phyloP scores from a whole-genome alignment of 64 coral and sea anemone species.

The Porites australiensis region DNA sequence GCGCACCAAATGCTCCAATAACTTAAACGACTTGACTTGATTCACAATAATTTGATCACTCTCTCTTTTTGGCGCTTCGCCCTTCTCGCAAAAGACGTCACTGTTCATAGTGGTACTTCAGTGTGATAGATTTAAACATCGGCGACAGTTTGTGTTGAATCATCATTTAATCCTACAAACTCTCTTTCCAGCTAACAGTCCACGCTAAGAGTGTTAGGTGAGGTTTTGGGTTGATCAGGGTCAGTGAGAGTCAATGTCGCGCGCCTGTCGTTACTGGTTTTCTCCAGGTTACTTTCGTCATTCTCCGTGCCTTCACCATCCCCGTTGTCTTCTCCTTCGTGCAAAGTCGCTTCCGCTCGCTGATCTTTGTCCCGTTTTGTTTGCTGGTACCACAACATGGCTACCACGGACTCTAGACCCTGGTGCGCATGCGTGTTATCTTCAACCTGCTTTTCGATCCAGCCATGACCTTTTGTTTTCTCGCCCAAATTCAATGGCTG shows the following conservation, averaged over 20 bases:
- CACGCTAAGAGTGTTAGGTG: slow-evolving; percentile 32
- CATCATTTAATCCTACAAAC: not conserved
- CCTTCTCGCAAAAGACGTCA: not conserved
- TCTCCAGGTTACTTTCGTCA: slow-evolving; percentile 13
- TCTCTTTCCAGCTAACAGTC: not conserved
- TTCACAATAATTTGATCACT: not conserved
- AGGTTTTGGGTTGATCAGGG: slow-evolving; percentile 5
- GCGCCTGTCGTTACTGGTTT: not conserved
- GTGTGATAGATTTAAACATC: not conserved
- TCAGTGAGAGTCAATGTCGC: not conserved
- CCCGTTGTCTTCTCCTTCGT: slow-evolving; percentile 29
- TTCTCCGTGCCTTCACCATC: not conserved
- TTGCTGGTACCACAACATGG: slow-evolving; percentile 91
- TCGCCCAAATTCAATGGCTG: slow-evolving; percentile 65
- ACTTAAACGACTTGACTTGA: slow-evolving; percentile 8
- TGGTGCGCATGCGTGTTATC: slow-evolving; percentile 44
- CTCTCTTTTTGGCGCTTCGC: not conserved
- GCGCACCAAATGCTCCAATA: slow-evolving; percentile 8
- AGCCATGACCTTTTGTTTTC: slow-evolving; percentile 64
- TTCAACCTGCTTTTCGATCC: slow-evolving; percentile 82
- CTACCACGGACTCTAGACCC: slow-evolving; percentile 76
- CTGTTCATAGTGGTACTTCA: not conserved
- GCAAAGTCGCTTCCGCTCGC: slow-evolving; percentile 42
- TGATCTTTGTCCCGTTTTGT: slow-evolving; percentile 71
- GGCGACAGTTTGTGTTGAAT: not conserved